Evolutionary conservation across 2,797 vertebrate genomes (phyloP).

Genomic region (Spinibarbus caldwelli): DNA sequence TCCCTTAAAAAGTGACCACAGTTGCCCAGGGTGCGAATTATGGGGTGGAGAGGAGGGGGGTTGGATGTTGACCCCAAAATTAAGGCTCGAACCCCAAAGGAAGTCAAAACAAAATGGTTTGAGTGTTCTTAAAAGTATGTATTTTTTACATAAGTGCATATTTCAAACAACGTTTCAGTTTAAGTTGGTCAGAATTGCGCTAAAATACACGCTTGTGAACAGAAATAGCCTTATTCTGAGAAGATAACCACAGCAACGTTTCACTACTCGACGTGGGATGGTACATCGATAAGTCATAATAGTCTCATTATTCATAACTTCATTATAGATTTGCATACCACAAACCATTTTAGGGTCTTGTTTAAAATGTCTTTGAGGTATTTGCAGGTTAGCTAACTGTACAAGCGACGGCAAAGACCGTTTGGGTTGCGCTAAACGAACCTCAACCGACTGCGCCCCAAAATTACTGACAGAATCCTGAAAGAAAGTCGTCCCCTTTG

Average conservation of each 20-base stretch:
- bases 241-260: slow-evolving; percentile 2
- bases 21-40: background rate
- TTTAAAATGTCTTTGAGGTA: background rate
- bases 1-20: slow-evolving; percentile 1
- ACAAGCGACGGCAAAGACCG: background rate
- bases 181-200: background rate
- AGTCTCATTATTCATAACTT: background rate
- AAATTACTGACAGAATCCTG: background rate
- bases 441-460: slow-evolving; percentile 12
- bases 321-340: background rate
- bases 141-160: too few relatives aligned
- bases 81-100: background rate
- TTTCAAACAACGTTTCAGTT: background rate
- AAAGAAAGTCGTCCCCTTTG: slow-evolving; percentile 1
- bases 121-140: background rate
- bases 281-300: background rate
- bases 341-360: background rate
- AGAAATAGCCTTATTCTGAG: background rate
- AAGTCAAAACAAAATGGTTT: background rate
- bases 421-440: background rate
- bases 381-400: background rate
- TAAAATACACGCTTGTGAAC: background rate
- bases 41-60: background rate
- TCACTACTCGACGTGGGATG: background rate
- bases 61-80: background rate